A percentile compares a stretch with the other conserved stretches of the same genome.
phyloP scores from a whole-genome alignment of 2,113 vertebrate species.

The Pitta sordida region DNA sequence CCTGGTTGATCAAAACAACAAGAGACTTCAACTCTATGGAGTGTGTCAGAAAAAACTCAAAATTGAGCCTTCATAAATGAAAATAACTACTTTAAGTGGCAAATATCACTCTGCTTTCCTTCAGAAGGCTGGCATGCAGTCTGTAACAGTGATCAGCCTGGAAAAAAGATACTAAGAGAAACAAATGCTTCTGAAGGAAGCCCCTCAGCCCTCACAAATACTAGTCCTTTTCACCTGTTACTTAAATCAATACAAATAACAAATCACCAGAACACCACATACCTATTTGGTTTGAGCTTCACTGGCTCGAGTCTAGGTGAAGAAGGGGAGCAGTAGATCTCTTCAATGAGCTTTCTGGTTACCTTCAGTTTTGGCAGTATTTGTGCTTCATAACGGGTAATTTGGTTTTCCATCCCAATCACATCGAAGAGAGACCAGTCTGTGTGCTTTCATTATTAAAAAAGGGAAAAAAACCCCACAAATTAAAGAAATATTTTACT shows the following conservation, averaged over 20 bases:
- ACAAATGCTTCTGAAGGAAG: background rate
- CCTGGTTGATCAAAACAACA: background rate
- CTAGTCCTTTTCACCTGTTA: background rate
- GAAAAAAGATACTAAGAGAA: background rate
- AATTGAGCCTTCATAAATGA: background rate
- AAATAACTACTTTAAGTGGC: background rate
- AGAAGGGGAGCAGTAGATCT: constrained; percentile 71
- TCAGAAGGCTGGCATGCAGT: background rate
- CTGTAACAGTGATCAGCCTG: background rate
- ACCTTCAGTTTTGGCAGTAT: constrained; percentile 77
- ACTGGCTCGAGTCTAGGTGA: constrained; percentile 67
- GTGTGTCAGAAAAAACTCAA: background rate
- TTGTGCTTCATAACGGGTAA: constrained; percentile 78
- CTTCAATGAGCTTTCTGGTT: constrained; percentile 82
- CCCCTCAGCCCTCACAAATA: background rate
- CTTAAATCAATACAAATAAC: background rate
- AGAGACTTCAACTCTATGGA: background rate
- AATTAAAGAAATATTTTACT: background rate
- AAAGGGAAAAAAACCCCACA: no score
- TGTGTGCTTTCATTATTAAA: constrained; percentile 54
- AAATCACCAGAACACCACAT: background rate
- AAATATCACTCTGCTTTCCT: background rate
- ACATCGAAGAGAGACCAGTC: constrained; percentile 81
- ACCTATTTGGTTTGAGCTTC: constrained; percentile 89
- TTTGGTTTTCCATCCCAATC: constrained; percentile 76